Evolutionary conservation across 2,888 invertebrate genomes (phyloP), one percentile per base, ranked within the genome.

Genomic region (Pseudanteris insignis): DNA sequence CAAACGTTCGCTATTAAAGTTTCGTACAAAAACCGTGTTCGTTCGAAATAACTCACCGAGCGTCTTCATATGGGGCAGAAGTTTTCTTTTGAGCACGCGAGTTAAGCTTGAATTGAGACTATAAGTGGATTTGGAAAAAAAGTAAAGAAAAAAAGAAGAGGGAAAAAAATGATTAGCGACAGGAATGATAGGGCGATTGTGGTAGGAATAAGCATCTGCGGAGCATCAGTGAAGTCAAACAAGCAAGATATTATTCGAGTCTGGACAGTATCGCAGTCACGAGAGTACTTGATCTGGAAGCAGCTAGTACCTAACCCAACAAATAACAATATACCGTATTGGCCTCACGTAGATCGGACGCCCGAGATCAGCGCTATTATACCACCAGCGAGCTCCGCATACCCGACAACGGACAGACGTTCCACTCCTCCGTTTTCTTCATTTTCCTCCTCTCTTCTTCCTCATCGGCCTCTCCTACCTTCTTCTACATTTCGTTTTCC

Each of bases 321-420:
- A 74, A 74, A 73, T 70, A 73, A 74, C 70, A 18, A 18, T 70
- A 75, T 74, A 72, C 67, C 64, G 68, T 67, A 72, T 73, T 72
- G 69, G 68, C 69, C 68, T 73, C 74, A 69, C 71, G 73, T 74
- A 70, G 67, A 66, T 62, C 65, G 66, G 64, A 63, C 59, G 59
- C 63, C 59, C 59, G 62, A 63, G 67, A 71, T 72, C 71, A 67
- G 60, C 60, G 64, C 68, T 72, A 71, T 72, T 70, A 70, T 68
- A 66, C 67, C 63, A 60, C 48, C 41, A 51, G 64, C 57, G 38
- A 47, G 38, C 48, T 48, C 28, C 37, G 30, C 47, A 33, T 41
- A 26, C 44, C 66, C 65, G 67, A 65, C 69, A 69, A 69, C 62
- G 25, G 58, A 68, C 66, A 60, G 61, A 67, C 66, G 58, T 33